These are phyloP conservation scores for Alces alces DNA, from an alignment of 2,113 vertebrate genomes.

Conservation along the genomic window DNA sequence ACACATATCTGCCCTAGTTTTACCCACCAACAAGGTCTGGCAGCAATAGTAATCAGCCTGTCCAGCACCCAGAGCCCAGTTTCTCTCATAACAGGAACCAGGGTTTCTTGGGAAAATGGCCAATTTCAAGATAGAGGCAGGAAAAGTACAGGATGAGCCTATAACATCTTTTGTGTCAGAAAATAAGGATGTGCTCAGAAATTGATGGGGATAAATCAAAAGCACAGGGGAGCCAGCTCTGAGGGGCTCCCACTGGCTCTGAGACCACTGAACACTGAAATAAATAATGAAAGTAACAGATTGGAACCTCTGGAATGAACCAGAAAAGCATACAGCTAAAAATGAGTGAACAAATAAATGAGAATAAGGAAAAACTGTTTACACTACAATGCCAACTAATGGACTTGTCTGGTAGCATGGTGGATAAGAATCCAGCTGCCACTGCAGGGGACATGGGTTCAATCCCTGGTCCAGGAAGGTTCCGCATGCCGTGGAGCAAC, in stretches of 20 bases:
- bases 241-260: neutral
- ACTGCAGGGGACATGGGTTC: neutral
- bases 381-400: neutral
- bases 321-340: neutral
- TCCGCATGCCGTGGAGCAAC: neutral
- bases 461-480: neutral
- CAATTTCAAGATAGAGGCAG: neutral
- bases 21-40: neutral
- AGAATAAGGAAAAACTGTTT: neutral
- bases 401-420: neutral
- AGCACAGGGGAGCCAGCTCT: neutral
- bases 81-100: neutral
- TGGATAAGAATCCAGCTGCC: neutral
- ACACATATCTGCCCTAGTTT: fast-evolving
- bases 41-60: fast-evolving
- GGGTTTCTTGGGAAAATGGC: neutral
- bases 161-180: neutral
- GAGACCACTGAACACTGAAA: neutral
- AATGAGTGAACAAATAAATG: neutral
- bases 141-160: neutral
- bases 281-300: neutral
- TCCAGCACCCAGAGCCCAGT: neutral
- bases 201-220: neutral
- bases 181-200: neutral
- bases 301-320: neutral